A percentile compares a stretch with the other conserved stretches of the same genome.
phyloP scores from a whole-genome alignment of 1,140 invertebrate genomes.

The Ips typographus region DNA sequence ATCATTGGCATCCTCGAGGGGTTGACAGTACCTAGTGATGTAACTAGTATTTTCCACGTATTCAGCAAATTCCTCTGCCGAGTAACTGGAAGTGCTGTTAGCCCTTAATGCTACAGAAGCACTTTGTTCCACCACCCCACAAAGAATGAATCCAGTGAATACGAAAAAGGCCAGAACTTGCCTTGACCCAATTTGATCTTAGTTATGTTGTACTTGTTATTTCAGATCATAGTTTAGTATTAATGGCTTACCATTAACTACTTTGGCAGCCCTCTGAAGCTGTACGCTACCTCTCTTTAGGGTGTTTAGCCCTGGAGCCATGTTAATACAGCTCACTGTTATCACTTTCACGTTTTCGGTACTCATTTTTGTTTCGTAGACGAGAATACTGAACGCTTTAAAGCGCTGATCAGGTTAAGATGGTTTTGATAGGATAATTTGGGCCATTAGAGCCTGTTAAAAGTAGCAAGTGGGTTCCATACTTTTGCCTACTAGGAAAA shows the following conservation, averaged over 20 bases:
- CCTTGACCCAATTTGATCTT: constrained; percentile 57
- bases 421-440: constrained; percentile 24
- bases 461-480: not conserved
- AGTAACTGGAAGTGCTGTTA: constrained; percentile 51
- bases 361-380: not conserved
- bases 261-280: constrained; percentile 58
- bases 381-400: constrained; percentile 2
- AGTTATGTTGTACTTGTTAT: not conserved
- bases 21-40: constrained; percentile 51
- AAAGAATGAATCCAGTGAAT: constrained; percentile 59
- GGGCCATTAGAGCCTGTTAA: constrained; percentile 14
- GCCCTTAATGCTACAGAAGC: constrained; percentile 59
- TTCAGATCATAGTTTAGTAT: not conserved
- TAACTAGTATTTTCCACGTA: constrained; percentile 54
- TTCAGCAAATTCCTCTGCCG: constrained; percentile 52
- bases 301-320: constrained; percentile 40
- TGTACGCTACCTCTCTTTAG: constrained; percentile 61
- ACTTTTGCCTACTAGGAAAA: too few species aligned
- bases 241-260: constrained; percentile 56
- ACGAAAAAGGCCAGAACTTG: constrained; percentile 57
- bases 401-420: not conserved
- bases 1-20: constrained; percentile 38
- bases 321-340: not conserved
- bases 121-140: constrained; percentile 59
- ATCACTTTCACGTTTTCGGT: not conserved